Conservation (phyloP, 2,888 invertebrate species). For the Melinaea menophilus region DNA sequence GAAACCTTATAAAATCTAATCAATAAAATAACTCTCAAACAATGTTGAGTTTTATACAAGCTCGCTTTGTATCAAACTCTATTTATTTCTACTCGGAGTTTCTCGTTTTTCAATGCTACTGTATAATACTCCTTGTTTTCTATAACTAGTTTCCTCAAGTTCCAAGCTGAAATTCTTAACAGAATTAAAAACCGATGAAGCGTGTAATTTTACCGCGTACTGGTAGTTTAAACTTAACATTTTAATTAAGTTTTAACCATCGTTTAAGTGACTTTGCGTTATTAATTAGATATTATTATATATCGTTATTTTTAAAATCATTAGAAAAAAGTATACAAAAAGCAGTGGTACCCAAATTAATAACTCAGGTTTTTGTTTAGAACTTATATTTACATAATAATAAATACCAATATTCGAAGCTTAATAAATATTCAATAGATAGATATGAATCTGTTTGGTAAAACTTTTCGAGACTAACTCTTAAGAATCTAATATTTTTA, state of each 20-base stretch:
- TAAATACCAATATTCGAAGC: conserved; percentile 32
- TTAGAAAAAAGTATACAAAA: conserved; percentile 11
- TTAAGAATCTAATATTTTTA: too few relatives aligned
- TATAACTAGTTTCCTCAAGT: conserved; percentile 1
- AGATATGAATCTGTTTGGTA: conserved; percentile 3
- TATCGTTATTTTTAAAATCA: too few relatives aligned
- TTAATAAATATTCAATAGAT: conserved; percentile 14
- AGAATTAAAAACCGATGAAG: conserved; percentile 24
- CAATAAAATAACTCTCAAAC: neutral
- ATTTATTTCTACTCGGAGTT: conserved; percentile 2
- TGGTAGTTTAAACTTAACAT: neutral
- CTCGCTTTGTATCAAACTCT: conserved; percentile 1
- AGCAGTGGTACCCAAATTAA: conserved; percentile 45
- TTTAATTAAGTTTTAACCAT: too few relatives aligned
- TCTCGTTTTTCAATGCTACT: neutral
- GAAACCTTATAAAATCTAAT: neutral
- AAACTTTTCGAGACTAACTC: too few relatives aligned
- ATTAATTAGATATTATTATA: too few relatives aligned
- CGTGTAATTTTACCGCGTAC: conserved; percentile 19
- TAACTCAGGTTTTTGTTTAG: conserved; percentile 56
- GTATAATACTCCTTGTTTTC: neutral
- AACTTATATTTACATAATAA: conserved; percentile 60
- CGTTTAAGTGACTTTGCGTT: too few relatives aligned
- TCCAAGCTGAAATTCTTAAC: neutral
- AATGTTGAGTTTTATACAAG: neutral